Evolutionary conservation across 2,113 vertebrate genomes (phyloP).

Genomic region (Clarias gariepinus): DNA sequence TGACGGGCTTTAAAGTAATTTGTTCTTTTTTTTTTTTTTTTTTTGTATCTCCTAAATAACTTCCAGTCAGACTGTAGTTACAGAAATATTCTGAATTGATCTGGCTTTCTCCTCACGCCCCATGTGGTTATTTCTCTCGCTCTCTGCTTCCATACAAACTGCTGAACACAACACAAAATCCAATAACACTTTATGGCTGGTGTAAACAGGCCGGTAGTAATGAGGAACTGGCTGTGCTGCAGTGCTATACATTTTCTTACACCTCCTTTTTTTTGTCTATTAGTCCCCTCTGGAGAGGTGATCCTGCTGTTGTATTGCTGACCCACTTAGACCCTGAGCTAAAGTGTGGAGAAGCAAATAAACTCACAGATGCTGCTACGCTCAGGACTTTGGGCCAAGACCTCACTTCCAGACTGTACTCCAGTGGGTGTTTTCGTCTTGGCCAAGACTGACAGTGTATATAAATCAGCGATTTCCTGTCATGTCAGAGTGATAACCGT

Average conservation of each 20-base stretch:
- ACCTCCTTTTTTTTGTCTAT: constrained; percentile 10
- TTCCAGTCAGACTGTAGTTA: background rate
- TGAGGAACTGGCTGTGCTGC: constrained; percentile 34
- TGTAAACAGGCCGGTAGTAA: constrained; percentile 52
- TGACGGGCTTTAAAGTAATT: background rate
- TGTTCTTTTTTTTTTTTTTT: background rate
- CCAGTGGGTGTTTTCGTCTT: constrained; percentile 19
- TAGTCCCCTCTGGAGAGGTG: constrained; percentile 45
- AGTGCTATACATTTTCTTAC: background rate
- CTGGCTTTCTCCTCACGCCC: constrained; percentile 1
- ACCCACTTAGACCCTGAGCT: constrained; percentile 24
- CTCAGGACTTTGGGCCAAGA: constrained; percentile 49
- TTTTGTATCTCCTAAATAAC: background rate
- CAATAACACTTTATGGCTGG: constrained; percentile 56
- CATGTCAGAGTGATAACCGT: constrained; percentile 34
- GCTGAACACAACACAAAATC: constrained; percentile 54
- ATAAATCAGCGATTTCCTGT: constrained; percentile 50
- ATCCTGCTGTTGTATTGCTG: constrained; percentile 35
- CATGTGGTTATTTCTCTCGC: constrained; percentile 23
- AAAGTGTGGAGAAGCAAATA: constrained; percentile 54
- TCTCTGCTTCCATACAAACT: constrained; percentile 45
- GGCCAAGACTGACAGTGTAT: constrained; percentile 11
- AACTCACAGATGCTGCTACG: constrained; percentile 59
- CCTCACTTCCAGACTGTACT: constrained; percentile 38
- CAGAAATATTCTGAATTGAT: background rate